Evolutionary conservation across 2,797 vertebrate genomes (phyloP).

Genomic region (Champsocephalus gunnari): DNA sequence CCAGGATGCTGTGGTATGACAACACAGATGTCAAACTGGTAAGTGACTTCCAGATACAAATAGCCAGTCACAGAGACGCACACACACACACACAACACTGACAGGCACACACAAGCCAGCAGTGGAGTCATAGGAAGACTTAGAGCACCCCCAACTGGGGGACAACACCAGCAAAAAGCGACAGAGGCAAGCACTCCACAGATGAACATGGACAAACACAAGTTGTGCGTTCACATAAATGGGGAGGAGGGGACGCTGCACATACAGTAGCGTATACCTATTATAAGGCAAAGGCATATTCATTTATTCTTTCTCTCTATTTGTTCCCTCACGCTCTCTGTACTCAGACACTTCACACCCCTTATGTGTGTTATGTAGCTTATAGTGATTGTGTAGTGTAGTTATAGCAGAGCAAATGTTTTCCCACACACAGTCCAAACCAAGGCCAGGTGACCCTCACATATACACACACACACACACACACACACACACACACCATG

Average conservation of each 20-base stretch:
- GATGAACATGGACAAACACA: slow-evolving; percentile 27
- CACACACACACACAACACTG: slow-evolving; percentile 13
- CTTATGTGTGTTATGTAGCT: slow-evolving; percentile 64
- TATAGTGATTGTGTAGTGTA: slow-evolving; percentile 73
- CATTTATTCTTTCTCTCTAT: slow-evolving; percentile 40
- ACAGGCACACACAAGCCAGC: neutral
- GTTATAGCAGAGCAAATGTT: slow-evolving; percentile 81
- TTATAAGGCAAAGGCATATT: slow-evolving; percentile 46
- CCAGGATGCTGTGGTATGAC: slow-evolving; percentile 21
- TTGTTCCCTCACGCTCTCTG: slow-evolving; percentile 43
- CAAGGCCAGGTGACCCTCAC: slow-evolving; percentile 80
- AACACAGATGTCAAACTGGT: slow-evolving; percentile 39
- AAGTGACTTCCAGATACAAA: slow-evolving; percentile 23
- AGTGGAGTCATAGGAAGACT: slow-evolving; percentile 66
- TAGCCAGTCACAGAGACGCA: slow-evolving; percentile 9
- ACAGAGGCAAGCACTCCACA: slow-evolving; percentile 2
- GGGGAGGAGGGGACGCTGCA: neutral
- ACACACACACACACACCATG: slow-evolving; percentile 44
- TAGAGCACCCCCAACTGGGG: slow-evolving; percentile 81
- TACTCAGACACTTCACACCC: slow-evolving; percentile 68
- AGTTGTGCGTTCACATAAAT: slow-evolving; percentile 37
- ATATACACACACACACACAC: slow-evolving; percentile 23
- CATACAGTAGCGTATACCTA: slow-evolving; percentile 41
- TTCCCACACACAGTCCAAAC: slow-evolving; percentile 82
- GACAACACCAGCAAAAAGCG: slow-evolving; percentile 35